phyloP scores from a whole-genome alignment of 1,140 invertebrate species.

The Spodoptera frugiperda region DNA sequence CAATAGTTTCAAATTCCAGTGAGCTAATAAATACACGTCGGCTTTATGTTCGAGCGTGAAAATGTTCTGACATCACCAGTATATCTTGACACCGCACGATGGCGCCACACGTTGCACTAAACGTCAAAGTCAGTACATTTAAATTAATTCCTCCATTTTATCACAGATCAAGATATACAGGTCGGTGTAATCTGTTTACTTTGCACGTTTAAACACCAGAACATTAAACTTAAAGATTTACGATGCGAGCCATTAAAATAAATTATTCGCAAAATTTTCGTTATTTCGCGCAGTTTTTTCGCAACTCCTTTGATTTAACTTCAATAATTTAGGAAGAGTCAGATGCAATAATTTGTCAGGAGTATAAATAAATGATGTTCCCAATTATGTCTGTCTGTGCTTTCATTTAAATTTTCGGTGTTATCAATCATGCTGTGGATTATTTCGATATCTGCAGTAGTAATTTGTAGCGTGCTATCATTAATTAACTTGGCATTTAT shows the following conservation, averaged over 20 bases:
- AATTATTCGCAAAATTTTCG: slow-evolving; percentile 1
- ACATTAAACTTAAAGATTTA: slow-evolving; percentile 9
- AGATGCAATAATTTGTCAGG: not conserved
- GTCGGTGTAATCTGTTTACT: slow-evolving; percentile 1
- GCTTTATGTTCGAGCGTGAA: slow-evolving; percentile 8
- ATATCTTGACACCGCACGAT: not conserved
- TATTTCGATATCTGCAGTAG: slow-evolving; percentile 1
- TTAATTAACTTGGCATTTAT: too few species aligned
- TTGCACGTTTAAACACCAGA: not conserved
- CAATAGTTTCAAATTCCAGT: slow-evolving; percentile 9
- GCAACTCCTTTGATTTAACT: slow-evolving; percentile 1
- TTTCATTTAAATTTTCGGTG: not conserved
- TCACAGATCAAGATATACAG: not conserved
- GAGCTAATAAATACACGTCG: slow-evolving; percentile 22
- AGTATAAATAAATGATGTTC: not conserved
- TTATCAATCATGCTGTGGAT: slow-evolving; percentile 16
- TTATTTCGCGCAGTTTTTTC: slow-evolving; percentile 1
- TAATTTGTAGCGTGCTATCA: not conserved
- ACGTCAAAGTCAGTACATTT: not conserved
- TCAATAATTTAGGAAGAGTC: not conserved
- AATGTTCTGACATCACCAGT: not conserved
- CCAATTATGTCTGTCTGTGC: not conserved
- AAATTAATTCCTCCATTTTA: not conserved
- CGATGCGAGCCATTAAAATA: slow-evolving; percentile 7
- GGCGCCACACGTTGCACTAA: not conserved